Evolutionary conservation across 2,888 invertebrate species (phyloP).

Genomic region (Rhimphoctona megacephalus): DNA sequence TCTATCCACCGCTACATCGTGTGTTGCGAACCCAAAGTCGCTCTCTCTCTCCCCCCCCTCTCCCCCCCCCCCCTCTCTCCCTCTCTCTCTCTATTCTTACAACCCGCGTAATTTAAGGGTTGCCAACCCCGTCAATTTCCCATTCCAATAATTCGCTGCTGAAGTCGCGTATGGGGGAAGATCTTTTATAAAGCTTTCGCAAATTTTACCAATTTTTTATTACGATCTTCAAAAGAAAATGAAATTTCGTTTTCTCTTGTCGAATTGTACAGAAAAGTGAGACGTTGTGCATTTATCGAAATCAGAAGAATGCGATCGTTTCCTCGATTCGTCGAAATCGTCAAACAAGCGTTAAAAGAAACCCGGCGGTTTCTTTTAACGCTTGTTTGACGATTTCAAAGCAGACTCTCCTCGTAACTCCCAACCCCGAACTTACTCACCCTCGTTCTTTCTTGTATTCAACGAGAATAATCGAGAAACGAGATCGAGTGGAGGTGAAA

Average conservation of each 20-base stretch:
- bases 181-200: slow-evolving; percentile 19
- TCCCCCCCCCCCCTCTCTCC: slow-evolving; percentile 25
- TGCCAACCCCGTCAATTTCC: slow-evolving; percentile 78
- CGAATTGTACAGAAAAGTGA: neutral
- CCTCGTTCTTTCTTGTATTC: slow-evolving; percentile 31
- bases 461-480: slow-evolving; percentile 40
- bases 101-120: slow-evolving; percentile 79
- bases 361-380: slow-evolving; percentile 47
- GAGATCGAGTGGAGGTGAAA: slow-evolving; percentile 54
- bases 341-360: too few relatives aligned
- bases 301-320: slow-evolving; percentile 57
- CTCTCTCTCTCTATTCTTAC: slow-evolving; percentile 72
- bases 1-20: slow-evolving; percentile 48
- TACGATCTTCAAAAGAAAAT: neutral
- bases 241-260: neutral
- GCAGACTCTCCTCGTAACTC: slow-evolving; percentile 40
- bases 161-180: neutral
- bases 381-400: slow-evolving; percentile 59
- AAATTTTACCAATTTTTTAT: slow-evolving; percentile 19
- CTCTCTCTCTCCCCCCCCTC: slow-evolving; percentile 1
- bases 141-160: slow-evolving; percentile 2
- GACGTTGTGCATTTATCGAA: slow-evolving; percentile 40
- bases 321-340: slow-evolving; percentile 58
- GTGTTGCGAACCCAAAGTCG: slow-evolving; percentile 25
- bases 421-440: slow-evolving; percentile 19